These are phyloP conservation scores for Calidris pygmaea DNA, from an alignment of 2,113 vertebrate genomes.

Conservation along the genomic window DNA sequence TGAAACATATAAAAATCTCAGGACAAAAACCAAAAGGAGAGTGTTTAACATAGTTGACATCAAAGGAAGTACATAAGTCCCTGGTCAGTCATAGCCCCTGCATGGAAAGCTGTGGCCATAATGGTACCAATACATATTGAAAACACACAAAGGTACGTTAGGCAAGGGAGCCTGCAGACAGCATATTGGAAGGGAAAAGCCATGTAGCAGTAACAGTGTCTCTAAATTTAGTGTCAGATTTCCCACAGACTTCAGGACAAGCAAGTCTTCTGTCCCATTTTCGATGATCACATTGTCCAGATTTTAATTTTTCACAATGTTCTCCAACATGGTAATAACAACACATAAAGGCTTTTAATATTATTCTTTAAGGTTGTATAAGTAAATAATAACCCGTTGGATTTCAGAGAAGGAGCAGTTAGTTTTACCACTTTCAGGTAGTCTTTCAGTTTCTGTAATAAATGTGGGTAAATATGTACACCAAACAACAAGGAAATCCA, in stretches of 20 bases:
- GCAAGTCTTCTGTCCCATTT: neutral
- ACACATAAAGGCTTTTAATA: neutral
- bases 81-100: neutral
- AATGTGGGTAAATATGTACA: neutral
- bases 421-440: neutral
- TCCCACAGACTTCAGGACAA: neutral
- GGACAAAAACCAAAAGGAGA: neutral
- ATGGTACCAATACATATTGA: neutral
- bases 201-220: neutral
- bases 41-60: neutral
- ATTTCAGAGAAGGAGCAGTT: neutral
- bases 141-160: neutral
- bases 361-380: neutral
- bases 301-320: neutral
- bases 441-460: neutral
- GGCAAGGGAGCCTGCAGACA: neutral
- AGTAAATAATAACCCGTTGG: neutral
- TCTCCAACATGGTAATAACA: neutral
- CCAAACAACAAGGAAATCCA: neutral
- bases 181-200: neutral
- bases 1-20: neutral
- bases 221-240: neutral
- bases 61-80: neutral
- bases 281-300: neutral
- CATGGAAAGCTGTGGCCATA: neutral